phyloP scores from a whole-genome alignment of 2,113 vertebrate species.

The Hemiprocne comata region DNA sequence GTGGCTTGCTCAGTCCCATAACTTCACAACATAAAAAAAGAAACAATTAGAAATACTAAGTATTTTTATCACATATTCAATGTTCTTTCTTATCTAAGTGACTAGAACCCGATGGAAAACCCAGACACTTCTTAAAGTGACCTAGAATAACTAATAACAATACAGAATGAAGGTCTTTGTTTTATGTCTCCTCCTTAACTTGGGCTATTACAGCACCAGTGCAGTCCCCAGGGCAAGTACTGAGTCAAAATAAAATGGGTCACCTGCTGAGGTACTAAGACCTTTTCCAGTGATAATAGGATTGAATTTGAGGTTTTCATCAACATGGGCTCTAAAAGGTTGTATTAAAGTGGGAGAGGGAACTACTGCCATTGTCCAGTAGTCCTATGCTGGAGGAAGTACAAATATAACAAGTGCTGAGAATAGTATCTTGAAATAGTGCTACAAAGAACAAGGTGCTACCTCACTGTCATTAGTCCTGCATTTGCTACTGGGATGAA shows the following conservation, averaged over 20 bases:
- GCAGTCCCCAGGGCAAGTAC: background rate
- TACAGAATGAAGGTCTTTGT: background rate
- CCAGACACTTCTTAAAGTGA: background rate
- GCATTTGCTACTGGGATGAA: background rate
- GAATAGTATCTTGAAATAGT: background rate
- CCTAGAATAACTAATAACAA: background rate
- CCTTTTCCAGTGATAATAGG: background rate
- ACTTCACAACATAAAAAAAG: fast-evolving
- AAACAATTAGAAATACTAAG: background rate
- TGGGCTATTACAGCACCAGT: background rate
- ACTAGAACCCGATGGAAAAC: background rate
- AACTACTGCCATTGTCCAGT: background rate
- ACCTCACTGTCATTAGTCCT: background rate
- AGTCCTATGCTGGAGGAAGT: background rate
- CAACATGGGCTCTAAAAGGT: background rate
- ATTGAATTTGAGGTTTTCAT: background rate
- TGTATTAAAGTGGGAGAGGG: background rate
- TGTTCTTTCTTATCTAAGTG: background rate
- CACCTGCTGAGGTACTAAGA: background rate
- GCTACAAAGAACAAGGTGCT: background rate
- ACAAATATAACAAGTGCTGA: background rate
- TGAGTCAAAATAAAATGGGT: background rate
- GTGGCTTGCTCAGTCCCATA: background rate
- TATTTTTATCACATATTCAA: fast-evolving
- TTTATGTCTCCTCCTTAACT: background rate